phyloP scores from a whole-genome alignment of 2,113 vertebrate genomes.

The Hyaena hyaena region DNA sequence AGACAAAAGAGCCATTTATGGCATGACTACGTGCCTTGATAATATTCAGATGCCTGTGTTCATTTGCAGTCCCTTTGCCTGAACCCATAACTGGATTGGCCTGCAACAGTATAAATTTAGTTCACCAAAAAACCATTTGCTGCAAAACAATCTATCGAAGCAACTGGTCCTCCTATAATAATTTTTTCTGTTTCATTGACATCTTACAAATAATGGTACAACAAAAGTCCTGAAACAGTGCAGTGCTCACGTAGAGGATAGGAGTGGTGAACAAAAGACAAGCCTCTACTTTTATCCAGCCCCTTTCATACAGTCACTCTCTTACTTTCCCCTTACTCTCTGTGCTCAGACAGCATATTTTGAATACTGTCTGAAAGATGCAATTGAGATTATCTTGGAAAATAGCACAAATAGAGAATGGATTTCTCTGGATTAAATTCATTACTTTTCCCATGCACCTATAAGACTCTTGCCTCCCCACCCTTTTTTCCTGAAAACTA shows the following conservation, averaged over 20 bases:
- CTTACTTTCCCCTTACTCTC: neutral
- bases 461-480: neutral
- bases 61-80: slow-evolving; percentile 29
- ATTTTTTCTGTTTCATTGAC: slow-evolving; percentile 9
- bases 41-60: slow-evolving; percentile 14
- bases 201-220: neutral
- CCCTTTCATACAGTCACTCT: fast-evolving
- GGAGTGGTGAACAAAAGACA: neutral
- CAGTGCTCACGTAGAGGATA: neutral
- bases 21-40: neutral
- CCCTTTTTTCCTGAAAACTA: neutral
- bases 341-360: neutral
- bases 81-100: slow-evolving; percentile 7
- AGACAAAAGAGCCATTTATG: slow-evolving; percentile 52
- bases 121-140: neutral
- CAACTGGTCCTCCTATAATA: neutral
- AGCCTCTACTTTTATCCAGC: fast-evolving
- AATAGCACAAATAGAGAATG: neutral
- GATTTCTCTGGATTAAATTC: neutral
- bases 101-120: neutral
- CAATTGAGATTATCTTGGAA: neutral
- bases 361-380: neutral
- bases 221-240: neutral
- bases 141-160: neutral
- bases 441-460: neutral